phyloP scores from a whole-genome alignment of 2,888 invertebrate genomes.

The Hydriomena furcata region DNA sequence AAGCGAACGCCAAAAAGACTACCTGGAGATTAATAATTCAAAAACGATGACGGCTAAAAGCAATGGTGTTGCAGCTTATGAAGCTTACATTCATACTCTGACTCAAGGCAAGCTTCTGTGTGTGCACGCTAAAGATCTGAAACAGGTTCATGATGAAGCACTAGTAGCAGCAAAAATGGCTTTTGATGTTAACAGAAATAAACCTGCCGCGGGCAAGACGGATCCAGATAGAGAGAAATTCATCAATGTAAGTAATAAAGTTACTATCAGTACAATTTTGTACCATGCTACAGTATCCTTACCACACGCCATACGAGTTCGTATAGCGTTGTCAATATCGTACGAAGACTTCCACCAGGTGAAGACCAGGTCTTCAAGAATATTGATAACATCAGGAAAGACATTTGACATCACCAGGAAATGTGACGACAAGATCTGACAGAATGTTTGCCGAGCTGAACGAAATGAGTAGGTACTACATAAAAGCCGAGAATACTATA shows the following conservation, averaged over 20 bases:
- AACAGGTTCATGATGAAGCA: constrained; percentile 3
- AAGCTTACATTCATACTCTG: not conserved
- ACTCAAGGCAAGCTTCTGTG: constrained; percentile 12
- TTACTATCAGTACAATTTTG: not conserved
- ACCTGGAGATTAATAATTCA: constrained; percentile 11
- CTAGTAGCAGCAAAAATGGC: constrained; percentile 1
- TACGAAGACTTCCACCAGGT: too few species aligned
- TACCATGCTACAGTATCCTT: too few species aligned
- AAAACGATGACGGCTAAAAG: constrained; percentile 9
- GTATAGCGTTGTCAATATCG: too few species aligned
- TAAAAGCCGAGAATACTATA: too few species aligned
- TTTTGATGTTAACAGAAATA: constrained; percentile 17
- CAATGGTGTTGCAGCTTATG: constrained; percentile 9
- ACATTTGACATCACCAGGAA: too few species aligned
- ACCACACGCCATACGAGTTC: too few species aligned
- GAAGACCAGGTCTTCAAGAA: too few species aligned
- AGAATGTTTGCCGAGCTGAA: too few species aligned
- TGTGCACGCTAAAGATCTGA: constrained; percentile 17
- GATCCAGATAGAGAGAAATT: constrained; percentile 26
- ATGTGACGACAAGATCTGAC: too few species aligned
- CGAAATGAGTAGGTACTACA: too few species aligned
- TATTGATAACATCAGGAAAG: too few species aligned
- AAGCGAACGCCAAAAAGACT: constrained; percentile 3
- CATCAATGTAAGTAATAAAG: not conserved
- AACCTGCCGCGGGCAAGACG: not conserved